Base-by-base conservation (phyloP, 2,888 invertebrate species). In the Sipha maydis region DNA sequence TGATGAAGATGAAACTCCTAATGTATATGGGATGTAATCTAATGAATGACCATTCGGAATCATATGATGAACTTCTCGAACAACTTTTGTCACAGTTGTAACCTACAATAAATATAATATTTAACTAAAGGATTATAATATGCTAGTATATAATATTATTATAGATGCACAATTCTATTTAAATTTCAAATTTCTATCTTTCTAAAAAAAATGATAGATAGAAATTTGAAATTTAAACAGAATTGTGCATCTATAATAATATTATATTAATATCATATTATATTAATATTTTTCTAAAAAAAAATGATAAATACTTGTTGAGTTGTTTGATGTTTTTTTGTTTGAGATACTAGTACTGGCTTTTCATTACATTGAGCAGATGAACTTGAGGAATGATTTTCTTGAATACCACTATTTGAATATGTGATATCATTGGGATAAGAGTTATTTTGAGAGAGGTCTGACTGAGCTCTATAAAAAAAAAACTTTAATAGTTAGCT, bases 41-140 rank as follows among this genome's bases (percentile, higher is more conserved):
- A 93, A 93, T 85, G 93, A 92, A 90, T 92, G 93, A 91, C 91
- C 91, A 91, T 91, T 90, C 91, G 94, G 93, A 90, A 93, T 93
- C 92, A 94, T 93, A 91, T 93, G 93, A 88, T 93, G 92, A 82
- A 94, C 94, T 91, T 95, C 95, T 90, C 94, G 93, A 77, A 95
- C 94, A 79, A 95, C 94, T 92, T 95, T 95, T 89, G 95, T 95
- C 90, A 95, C 94, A 61, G 95, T 95, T 89, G 95, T 95, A 91
- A 95, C 95, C 94, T 95, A 92, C 80, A 89, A 76, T 34, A 34
- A 89, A 89, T 31, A 41, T 75, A 78, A n/a, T 25, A n/a, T 89
- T 77, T 21, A 75, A 75, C 67, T 71, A 21, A 48, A 19, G 9
- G 8, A 75, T 31, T 7, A 21, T n/a, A n/a, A 34, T 34, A 34